Evolutionary conservation across 2,888 invertebrate species (phyloP).

Genomic region (Atrina japonica): DNA sequence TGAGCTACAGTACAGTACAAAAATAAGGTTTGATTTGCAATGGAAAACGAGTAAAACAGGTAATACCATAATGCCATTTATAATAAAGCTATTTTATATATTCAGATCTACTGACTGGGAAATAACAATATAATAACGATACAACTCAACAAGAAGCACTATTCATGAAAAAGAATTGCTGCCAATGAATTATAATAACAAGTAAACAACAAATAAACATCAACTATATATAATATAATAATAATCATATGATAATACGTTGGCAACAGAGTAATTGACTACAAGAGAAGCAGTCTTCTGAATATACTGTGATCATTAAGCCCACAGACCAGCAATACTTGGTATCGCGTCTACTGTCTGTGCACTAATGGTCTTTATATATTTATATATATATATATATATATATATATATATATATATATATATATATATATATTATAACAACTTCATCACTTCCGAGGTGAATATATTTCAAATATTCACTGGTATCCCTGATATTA

Average conservation of each 20-base stretch:
- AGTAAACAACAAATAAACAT: conserved; percentile 28
- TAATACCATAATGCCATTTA: conserved; percentile 28
- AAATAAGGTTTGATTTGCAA: conserved; percentile 3
- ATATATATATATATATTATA: neutral
- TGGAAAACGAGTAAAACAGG: conserved; percentile 1
- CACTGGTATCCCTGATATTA: conserved; percentile 34
- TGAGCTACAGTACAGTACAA: conserved; percentile 3
- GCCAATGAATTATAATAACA: conserved; percentile 25
- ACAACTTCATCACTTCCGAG: neutral
- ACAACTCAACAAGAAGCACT: conserved; percentile 16
- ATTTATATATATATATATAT: too few relatives aligned
- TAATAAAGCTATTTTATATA: conserved; percentile 24
- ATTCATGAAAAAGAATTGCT: conserved; percentile 13
- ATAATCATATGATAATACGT: conserved; percentile 8
- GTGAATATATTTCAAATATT: conserved; percentile 4
- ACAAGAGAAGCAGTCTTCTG: conserved; percentile 19
- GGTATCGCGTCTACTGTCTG: too few relatives aligned
- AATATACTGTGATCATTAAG: too few relatives aligned
- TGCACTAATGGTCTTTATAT: too few relatives aligned
- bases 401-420: too few relatives aligned
- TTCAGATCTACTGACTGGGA: conserved; percentile 26
- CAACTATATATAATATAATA: conserved; percentile 19
- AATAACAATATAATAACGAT: conserved; percentile 1
- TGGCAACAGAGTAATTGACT: conserved; percentile 31
- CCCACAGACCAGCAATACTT: too few relatives aligned